Conservation (phyloP, 2,113 vertebrate genomes). For the Phalacrocorax brasilianus region DNA sequence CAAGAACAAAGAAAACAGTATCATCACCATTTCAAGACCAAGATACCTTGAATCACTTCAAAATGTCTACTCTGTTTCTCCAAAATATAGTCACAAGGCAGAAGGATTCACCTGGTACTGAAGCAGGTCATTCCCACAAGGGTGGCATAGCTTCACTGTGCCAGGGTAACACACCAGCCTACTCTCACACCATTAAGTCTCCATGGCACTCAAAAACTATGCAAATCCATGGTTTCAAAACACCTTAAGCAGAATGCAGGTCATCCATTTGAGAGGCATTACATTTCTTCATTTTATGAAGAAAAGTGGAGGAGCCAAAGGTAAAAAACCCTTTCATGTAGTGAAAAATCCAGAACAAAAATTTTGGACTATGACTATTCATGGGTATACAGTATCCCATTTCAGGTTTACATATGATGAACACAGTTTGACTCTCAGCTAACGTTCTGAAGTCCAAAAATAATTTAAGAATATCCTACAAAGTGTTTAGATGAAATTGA, state of each 20-base stretch:
- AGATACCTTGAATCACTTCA: not conserved
- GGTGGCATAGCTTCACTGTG: not conserved
- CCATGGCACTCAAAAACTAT: not conserved
- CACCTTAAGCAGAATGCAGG: not conserved
- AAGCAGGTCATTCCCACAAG: not conserved
- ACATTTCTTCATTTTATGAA: not conserved
- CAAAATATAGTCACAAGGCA: not conserved
- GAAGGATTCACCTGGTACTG: not conserved
- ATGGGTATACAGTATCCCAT: not conserved
- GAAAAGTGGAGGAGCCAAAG: not conserved
- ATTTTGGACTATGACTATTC: not conserved
- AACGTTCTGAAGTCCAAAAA: not conserved
- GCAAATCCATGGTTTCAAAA: not conserved
- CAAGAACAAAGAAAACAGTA: not conserved
- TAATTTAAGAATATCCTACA: not conserved
- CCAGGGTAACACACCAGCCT: not conserved
- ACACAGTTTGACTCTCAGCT: not conserved
- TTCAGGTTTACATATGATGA: fast-evolving
- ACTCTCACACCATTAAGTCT: not conserved
- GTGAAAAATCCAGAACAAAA: not conserved
- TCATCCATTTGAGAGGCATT: not conserved
- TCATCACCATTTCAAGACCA: not conserved
- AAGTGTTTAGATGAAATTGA: not conserved
- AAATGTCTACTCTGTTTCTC: not conserved
- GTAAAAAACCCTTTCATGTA: not conserved